These are phyloP conservation scores for Aplocera efformata DNA, from an alignment of 2,888 invertebrate genomes.

Conservation along the genomic window DNA sequence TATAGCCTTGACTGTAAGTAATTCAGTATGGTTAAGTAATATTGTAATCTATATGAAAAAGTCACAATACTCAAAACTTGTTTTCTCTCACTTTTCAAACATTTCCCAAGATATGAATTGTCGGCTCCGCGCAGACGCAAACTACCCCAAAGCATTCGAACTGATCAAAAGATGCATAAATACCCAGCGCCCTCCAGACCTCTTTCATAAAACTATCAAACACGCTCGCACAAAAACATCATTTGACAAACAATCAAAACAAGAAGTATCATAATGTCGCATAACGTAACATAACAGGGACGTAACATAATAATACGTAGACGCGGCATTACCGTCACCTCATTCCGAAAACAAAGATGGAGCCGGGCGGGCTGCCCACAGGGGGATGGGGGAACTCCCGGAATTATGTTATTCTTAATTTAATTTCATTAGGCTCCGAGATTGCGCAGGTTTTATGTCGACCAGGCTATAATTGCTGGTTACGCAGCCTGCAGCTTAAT, in stretches of 20 bases:
- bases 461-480: conserved; percentile 32
- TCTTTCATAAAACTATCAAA: conserved; percentile 20
- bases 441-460: conserved; percentile 47
- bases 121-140: conserved; percentile 10
- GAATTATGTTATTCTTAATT: conserved; percentile 72
- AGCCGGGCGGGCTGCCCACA: conserved; percentile 22
- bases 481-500: conserved; percentile 35
- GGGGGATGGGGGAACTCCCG: conserved; percentile 29
- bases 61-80: too few species aligned
- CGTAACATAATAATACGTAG: conserved; percentile 37
- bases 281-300: conserved; percentile 43
- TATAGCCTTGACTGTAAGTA: too few species aligned
- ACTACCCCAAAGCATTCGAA: conserved; percentile 8
- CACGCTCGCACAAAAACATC: conserved; percentile 25
- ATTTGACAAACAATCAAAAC: conserved; percentile 28
- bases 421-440: conserved; percentile 71
- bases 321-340: conserved; percentile 48
- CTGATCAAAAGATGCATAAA: conserved; percentile 15
- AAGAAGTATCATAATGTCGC: conserved; percentile 24
- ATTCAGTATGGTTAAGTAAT: too few species aligned
- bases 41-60: too few species aligned
- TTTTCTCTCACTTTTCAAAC: too few species aligned
- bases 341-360: conserved; percentile 62
- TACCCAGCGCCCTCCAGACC: conserved; percentile 11
- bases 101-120: too few species aligned